These are phyloP conservation scores for Thera obeliscata DNA, from an alignment of 2,888 invertebrate species.

Conservation along the genomic window DNA sequence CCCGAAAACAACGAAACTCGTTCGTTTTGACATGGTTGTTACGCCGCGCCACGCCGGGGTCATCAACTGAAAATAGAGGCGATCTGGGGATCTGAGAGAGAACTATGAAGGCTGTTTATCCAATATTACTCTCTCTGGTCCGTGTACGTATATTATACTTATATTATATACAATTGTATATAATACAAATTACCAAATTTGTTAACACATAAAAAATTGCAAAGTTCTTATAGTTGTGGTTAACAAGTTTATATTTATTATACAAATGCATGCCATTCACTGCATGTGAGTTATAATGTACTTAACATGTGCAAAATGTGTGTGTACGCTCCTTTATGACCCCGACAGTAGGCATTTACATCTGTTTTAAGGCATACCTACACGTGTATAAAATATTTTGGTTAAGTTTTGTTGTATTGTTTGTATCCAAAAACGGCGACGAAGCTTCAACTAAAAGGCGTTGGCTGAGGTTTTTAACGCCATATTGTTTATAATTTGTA, in stretches of 20 bases:
- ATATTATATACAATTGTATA: too few species aligned
- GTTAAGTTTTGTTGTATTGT: conserved; percentile 17
- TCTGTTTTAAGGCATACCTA: conserved; percentile 19
- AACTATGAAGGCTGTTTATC: background rate
- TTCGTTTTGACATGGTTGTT: too few species aligned
- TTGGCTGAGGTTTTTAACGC: conserved; percentile 5
- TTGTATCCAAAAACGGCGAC: conserved; percentile 18
- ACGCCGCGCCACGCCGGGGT: background rate
- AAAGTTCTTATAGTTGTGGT: too few species aligned
- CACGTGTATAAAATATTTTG: conserved; percentile 13
- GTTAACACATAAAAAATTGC: too few species aligned
- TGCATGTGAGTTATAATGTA: background rate
- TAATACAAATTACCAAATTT: too few species aligned
- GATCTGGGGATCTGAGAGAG: background rate
- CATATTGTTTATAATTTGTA: conserved; percentile 4
- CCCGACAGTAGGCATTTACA: conserved; percentile 15
- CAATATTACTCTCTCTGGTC: background rate
- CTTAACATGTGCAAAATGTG: conserved; percentile 5
- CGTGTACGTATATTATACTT: too few species aligned
- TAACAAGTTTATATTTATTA: too few species aligned
- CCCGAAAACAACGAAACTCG: background rate
- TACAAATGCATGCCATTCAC: too few species aligned
- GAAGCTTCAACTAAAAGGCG: conserved; percentile 5
- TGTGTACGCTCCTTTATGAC: conserved; percentile 13
- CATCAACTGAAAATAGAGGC: background rate